Evolutionary conservation across 2,797 vertebrate species (phyloP), one percentile per base, ranked within the genome.

Genomic region (Lithobates pipiens): DNA sequence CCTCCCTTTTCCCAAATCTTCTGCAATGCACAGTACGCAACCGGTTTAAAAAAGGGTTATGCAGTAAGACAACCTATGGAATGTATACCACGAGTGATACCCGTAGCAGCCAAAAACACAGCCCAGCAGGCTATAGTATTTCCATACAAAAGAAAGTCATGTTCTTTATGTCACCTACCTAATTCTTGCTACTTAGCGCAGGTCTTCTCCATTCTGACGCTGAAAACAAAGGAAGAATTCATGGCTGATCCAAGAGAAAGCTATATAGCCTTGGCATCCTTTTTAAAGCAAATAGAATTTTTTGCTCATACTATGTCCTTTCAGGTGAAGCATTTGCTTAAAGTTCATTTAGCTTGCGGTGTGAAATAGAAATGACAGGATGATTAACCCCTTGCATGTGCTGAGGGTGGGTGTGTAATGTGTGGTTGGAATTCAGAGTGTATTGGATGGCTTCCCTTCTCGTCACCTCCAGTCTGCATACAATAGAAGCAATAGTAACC

Each of bases 401-500:
- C 83, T 65, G 72, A 77, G 50, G 27, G 67, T 46, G 85, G 57
- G 80, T 75, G 50, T 82, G 74, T 67, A 65, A 77, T 29, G 79
- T 77, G 83, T 78, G 65, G 42, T 70, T 79, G 69, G 65, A 50
- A 79, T 79, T 13, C 18, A 7, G 75, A 71, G 76, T 70, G 73
- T 77, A 77, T 80, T 44, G 80, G 69, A 79, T 79, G 50, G 18
- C 76, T 65, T 54, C 68, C 44, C 3, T 27, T 76, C 83, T 74
- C 72, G 70, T 74, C 79, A 82, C 73, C 79, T 76, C 85, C 44
- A 76, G 77, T 57, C 77, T 72, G 79, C 50, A 82, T 76, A 86
- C 85, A 86, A 86, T 83, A 74, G 85, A 73, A 70, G 57, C 67
- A 82, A 82, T 77, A 86, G 79, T 86, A 86, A 78, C 54, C 85